Percentiles rank a stretch among this genome's conserved stretches.
phyloP scores from a whole-genome alignment of 2,888 invertebrate genomes.

The Rhogogaster chlorosoma region DNA sequence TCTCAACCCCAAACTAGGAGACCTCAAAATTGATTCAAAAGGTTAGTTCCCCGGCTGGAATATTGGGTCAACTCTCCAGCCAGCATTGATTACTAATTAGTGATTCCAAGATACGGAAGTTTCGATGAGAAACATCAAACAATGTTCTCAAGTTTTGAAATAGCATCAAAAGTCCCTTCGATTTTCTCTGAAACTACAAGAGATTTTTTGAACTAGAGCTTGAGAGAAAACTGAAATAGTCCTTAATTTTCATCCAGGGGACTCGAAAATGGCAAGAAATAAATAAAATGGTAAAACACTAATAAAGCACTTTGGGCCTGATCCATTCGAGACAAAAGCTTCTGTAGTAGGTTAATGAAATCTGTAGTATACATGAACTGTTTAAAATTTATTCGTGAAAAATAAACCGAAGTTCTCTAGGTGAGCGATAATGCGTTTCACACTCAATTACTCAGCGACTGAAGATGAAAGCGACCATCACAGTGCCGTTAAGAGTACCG shows the following conservation, averaged over 20 bases:
- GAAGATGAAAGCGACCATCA: conserved; percentile 27
- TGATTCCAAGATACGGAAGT: background rate
- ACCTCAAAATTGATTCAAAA: no score
- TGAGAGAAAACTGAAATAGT: no score
- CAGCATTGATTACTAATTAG: background rate
- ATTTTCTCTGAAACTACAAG: no score
- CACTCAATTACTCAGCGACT: conserved; percentile 22
- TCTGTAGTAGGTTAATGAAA: background rate
- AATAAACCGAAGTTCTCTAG: background rate
- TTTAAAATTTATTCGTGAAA: background rate
- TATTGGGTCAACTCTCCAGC: background rate
- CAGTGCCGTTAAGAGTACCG: background rate
- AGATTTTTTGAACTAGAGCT: no score
- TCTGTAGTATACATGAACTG: background rate
- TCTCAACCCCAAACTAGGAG: no score
- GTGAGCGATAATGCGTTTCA: conserved; percentile 7
- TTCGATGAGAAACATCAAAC: background rate
- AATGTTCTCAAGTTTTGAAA: background rate
- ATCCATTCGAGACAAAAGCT: background rate
- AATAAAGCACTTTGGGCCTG: background rate
- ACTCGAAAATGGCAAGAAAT: background rate
- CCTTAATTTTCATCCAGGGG: no score
- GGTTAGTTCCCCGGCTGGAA: background rate
- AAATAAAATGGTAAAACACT: background rate
- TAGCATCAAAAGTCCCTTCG: background rate